Conservation (phyloP, 2,113 vertebrate species). For the Eira barbara region DNA sequence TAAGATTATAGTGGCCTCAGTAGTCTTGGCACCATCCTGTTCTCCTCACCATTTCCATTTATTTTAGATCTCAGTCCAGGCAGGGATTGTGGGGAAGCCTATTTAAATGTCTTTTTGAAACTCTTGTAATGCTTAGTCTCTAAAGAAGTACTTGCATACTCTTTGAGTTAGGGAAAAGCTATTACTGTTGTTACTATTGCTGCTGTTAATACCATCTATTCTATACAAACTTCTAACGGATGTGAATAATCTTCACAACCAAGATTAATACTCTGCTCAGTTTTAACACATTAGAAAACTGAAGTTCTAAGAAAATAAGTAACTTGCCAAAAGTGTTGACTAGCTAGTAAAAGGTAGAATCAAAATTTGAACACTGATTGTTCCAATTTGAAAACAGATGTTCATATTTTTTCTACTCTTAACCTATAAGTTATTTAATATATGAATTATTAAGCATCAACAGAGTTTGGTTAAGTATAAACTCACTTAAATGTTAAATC, state of each 20-base stretch:
- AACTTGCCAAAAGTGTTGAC: not conserved
- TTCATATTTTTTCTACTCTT: not conserved
- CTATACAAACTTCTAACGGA: not conserved
- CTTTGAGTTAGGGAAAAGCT: not conserved
- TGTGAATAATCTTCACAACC: not conserved
- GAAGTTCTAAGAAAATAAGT: conserved; percentile 2
- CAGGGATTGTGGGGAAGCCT: not conserved
- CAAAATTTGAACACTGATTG: not conserved
- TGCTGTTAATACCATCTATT: not conserved
- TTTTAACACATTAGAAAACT: conserved; percentile 16
- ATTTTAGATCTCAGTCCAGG: not conserved
- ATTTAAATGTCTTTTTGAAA: conserved; percentile 14
- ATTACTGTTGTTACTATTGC: not conserved
- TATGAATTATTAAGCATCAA: not conserved
- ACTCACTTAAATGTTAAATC: not conserved
- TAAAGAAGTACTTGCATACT: not conserved
- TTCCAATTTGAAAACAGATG: not conserved
- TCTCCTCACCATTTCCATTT: not conserved
- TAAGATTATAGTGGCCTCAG: not conserved
- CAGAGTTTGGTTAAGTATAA: not conserved
- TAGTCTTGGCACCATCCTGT: not conserved
- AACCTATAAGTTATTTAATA: not conserved
- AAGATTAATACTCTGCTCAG: not conserved
- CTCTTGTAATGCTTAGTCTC: not conserved
- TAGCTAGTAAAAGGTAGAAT: not conserved